Evolutionary conservation across 1,140 invertebrate species (phyloP).

Genomic region (Halyomorpha halys): DNA sequence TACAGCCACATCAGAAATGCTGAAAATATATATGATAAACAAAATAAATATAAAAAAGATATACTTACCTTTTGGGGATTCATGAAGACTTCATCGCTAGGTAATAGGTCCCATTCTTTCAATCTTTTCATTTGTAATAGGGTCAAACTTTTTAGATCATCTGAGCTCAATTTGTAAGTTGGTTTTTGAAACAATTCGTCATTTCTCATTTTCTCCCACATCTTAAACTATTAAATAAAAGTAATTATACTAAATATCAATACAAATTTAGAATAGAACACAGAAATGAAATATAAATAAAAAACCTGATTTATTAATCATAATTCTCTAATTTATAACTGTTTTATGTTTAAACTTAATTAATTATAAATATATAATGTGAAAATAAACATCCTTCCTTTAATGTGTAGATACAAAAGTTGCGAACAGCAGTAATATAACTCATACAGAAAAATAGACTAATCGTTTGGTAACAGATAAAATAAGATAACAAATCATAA

Average conservation of each 20-base stretch:
- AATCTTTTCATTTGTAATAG: conserved; percentile 42
- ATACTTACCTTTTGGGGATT: conserved; percentile 25
- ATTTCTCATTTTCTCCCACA: conserved; percentile 70
- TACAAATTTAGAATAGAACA: background rate
- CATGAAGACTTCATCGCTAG: conserved; percentile 38
- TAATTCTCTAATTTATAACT: no score
- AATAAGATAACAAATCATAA: no score
- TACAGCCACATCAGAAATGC: background rate
- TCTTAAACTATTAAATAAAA: conserved; percentile 52
- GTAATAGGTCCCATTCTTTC: conserved; percentile 29
- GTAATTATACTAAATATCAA: background rate
- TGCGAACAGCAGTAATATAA: no score
- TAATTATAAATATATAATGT: no score
- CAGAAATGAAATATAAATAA: background rate
- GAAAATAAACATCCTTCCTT: no score
- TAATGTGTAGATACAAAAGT: no score
- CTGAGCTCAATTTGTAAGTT: conserved; percentile 44
- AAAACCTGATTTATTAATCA: no score
- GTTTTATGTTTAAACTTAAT: no score
- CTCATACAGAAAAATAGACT: no score
- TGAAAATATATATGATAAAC: background rate
- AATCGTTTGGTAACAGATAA: no score
- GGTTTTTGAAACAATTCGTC: conserved; percentile 61
- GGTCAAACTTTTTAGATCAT: conserved; percentile 57
- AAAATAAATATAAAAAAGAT: background rate